Base-by-base conservation (phyloP, 2,888 invertebrate genomes). In the Monopis laevigella region DNA sequence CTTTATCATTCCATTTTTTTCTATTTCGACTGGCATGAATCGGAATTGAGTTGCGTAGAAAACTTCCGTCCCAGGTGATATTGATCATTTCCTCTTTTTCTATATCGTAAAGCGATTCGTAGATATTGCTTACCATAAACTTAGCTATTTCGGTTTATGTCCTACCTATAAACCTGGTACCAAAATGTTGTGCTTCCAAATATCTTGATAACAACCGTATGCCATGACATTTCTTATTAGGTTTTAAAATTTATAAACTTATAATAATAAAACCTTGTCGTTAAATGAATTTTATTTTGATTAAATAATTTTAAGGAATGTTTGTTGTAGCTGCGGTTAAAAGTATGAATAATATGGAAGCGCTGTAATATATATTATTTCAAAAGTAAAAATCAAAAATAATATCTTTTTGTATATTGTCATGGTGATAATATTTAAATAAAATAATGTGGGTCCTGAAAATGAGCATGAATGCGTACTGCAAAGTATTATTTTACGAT, bases 111-210 rank as follows among this genome's bases (percentile, higher is more conserved):
- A 6, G 30, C 14, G 14, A 30, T 30, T 30, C 30, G 30, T 30
- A 30, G 30, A 30, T 30, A 30, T 30, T 30, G 30, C 30, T 6
- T 30, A 30, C 14, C 30, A 30, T 30, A 30, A 30, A 30, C 12
- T 30, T 14, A 16, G 30, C 14, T 30, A 30, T 30, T 30, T 30
- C 30, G 11, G n/a, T 30, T 30, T 30, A 30, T 30, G 14, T 30
- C 14, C 12, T 3, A 3, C 30, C 12, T 16, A 30, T 30, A 30
- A 30, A 30, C 13, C 14, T 13, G 4, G 14, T 30, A 10, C 14
- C 30, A n/a, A n/a, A n/a, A n/a, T n/a, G n/a, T n/a, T n/a, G n/a
- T n/a, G n/a, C n/a, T n/a, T n/a, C n/a, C n/a, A n/a, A n/a, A n/a
- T n/a, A n/a, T n/a, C n/a, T n/a, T n/a, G n/a, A n/a, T n/a, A n/a